phyloP scores from a whole-genome alignment of 2,113 vertebrate genomes.

The Carlito syrichta region DNA sequence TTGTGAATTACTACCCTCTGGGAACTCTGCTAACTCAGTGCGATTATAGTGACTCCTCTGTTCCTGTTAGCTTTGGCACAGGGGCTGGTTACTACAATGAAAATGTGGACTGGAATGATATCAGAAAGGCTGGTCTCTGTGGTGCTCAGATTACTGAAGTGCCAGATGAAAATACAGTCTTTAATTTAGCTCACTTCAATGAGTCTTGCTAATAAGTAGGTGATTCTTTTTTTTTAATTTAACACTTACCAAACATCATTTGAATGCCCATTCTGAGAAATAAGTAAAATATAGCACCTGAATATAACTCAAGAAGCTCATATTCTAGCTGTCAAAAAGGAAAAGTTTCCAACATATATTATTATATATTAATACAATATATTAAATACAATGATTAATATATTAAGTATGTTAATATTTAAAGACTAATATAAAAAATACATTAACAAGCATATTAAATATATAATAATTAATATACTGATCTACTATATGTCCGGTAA shows the following conservation, averaged over 20 bases:
- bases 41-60: not conserved
- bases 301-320: not conserved
- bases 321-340: not conserved
- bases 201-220: not conserved
- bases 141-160: not conserved
- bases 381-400: no score
- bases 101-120: not conserved
- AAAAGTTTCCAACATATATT: not conserved
- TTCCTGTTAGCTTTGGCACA: not conserved
- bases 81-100: not conserved
- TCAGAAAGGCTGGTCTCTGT: not conserved
- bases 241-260: not conserved
- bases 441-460: no score
- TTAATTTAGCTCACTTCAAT: not conserved
- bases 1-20: not conserved
- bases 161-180: not conserved
- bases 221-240: not conserved
- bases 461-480: no score
- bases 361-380: no score
- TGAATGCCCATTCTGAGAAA: not conserved
- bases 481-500: no score
- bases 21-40: not conserved
- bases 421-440: no score
- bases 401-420: no score
- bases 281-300: not conserved